Conservation (phyloP, 2,888 invertebrate genomes). For the Listrodromus nycthemerus region DNA sequence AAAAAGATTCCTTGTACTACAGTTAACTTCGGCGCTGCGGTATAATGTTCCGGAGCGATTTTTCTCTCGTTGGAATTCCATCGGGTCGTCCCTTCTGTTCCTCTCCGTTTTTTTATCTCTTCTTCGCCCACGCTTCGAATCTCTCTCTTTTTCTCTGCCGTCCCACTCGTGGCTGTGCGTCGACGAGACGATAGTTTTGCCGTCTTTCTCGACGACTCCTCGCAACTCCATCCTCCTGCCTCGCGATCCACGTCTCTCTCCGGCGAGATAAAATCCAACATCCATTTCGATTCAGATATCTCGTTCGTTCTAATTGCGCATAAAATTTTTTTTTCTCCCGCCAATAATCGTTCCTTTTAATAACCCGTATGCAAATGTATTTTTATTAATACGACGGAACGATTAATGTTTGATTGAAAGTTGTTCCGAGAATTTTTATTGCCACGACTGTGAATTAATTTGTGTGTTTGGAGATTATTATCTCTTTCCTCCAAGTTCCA, state of each 20-base stretch:
- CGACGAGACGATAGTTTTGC: conserved; percentile 1
- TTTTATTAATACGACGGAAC: conserved; percentile 39
- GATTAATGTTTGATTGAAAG: conserved; percentile 32
- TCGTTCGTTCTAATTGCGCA: conserved; percentile 58
- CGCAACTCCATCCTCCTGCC: conserved; percentile 12
- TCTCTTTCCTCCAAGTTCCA: background rate
- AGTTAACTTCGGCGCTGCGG: conserved; percentile 30
- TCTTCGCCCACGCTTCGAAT: conserved; percentile 51
- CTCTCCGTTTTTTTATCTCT: conserved; percentile 41
- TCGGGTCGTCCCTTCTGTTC: conserved; percentile 67
- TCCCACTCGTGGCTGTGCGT: background rate
- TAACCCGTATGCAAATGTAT: conserved; percentile 41
- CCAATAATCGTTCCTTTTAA: conserved; percentile 28
- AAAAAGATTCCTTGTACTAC: conserved; percentile 1
- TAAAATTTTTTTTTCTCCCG: conserved; percentile 3
- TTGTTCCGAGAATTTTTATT: conserved; percentile 37
- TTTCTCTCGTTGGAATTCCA: conserved; percentile 79
- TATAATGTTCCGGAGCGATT: conserved; percentile 70
- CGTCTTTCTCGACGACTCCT: conserved; percentile 6
- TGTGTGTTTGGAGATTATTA: conserved; percentile 32
- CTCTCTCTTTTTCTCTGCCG: conserved; percentile 11
- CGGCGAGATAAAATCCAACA: conserved; percentile 33
- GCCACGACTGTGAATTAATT: conserved; percentile 11
- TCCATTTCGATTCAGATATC: conserved; percentile 49
- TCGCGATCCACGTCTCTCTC: conserved; percentile 13